Evolutionary conservation across 92 coral and sea anemone genomes (phyloP), one percentile per base, ranked within the genome.

Genomic region (Phenganax subtilis): DNA sequence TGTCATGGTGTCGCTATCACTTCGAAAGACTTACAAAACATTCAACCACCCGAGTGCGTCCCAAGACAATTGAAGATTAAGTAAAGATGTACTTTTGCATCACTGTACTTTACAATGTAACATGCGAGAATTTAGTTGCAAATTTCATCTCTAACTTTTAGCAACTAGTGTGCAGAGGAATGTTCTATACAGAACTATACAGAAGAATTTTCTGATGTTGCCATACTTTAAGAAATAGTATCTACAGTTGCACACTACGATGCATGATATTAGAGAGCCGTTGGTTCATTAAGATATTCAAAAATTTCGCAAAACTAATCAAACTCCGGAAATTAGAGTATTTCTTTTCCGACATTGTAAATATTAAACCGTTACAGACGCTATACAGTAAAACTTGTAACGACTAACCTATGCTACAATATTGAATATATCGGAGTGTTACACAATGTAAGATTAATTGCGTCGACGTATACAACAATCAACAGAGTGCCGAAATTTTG

Each of bases 371-470:
- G 72, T 66, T 66, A 27, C 31, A 29, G 47, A 14, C 28, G 31
- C 9, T 27, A 66, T 27, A 30, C 3, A 14, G 4, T 6, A 16
- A 66, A 66, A 25, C 47, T 29, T 29, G 72, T 30, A 66, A 66
- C 72, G 28, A 1, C 80, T 52, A 28, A 10, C 25, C 25, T 15
- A 44, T 65, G 11, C 10, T 11, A 30, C 12, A 16, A 72, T 76
- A 76, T 76, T 76, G 81, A 76, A 76, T 8, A 57, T 51, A 20
- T 57, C 81, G 67, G 67, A 76, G 10, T 16, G 51, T 28, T 56
- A 27, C 55, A 58, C 81, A 76, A 76, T 76, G 12, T 76, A 57
- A 55, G 47, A 2, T 57, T 8, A 57, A 57, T 3, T 54, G 63
- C 63, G 3, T 74, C 55, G 28, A 51, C n/a, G 9, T 57, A 57